Conservation (phyloP, 2,113 vertebrate genomes). For the Corynorhinus townsendii region DNA sequence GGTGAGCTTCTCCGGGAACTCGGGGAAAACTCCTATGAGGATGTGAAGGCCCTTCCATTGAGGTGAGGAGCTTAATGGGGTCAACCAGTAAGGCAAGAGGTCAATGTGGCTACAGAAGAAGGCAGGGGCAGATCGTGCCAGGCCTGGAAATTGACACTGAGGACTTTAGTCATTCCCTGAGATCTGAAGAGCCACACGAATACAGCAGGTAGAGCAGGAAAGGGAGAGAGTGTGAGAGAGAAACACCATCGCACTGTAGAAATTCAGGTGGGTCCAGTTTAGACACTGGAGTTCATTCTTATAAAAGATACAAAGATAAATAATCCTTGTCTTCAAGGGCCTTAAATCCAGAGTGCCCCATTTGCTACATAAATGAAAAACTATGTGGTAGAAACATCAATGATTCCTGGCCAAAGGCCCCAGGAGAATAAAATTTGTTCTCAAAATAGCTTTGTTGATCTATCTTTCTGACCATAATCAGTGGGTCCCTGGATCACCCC, state of each 20-base stretch:
- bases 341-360: neutral
- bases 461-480: neutral
- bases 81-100: neutral
- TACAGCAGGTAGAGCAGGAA: too few relatives aligned
- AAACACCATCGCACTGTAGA: neutral
- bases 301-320: neutral
- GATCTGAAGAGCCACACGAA: neutral
- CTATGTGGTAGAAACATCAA: neutral
- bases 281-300: neutral
- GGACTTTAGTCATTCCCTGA: neutral
- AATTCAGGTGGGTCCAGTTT: neutral
- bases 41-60: neutral
- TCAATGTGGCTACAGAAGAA: neutral
- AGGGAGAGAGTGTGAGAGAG: neutral
- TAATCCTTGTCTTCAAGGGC: neutral
- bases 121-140: neutral
- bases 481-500: neutral
- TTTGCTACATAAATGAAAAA: neutral
- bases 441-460: neutral
- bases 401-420: neutral
- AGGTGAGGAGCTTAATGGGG: too few relatives aligned
- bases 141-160: neutral
- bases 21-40: neutral
- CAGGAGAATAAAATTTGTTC: neutral
- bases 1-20: neutral